phyloP scores from a whole-genome alignment of 2,113 vertebrate genomes.

The Hippocampus abdominalis region DNA sequence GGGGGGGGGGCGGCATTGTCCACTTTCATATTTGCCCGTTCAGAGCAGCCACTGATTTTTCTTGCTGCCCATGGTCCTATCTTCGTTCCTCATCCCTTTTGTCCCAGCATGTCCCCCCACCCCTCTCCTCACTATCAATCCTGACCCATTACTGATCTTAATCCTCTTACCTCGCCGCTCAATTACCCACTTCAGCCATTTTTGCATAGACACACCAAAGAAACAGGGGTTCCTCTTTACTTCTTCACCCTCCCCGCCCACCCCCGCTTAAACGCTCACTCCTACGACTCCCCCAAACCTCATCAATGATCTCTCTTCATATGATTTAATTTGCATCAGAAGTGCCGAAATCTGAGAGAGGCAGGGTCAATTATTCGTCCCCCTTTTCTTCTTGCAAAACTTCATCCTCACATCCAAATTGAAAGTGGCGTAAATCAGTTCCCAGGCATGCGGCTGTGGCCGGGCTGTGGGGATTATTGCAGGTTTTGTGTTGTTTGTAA shows the following conservation, averaged over 20 bases:
- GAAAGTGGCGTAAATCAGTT: constrained; percentile 51
- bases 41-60: constrained; percentile 38
- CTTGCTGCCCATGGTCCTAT: constrained; percentile 23
- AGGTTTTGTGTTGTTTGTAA: constrained; percentile 68
- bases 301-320: background rate
- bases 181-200: constrained; percentile 65
- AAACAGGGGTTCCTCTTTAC: constrained; percentile 36
- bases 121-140: constrained; percentile 58
- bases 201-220: constrained; percentile 58
- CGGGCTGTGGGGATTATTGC: constrained; percentile 53
- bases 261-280: constrained; percentile 28
- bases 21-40: constrained; percentile 38
- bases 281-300: constrained; percentile 22
- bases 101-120: constrained; percentile 52
- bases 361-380: constrained; percentile 33
- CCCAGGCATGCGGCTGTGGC: constrained; percentile 58
- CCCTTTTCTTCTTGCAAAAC: constrained; percentile 32
- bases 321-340: constrained; percentile 51
- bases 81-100: constrained; percentile 46
- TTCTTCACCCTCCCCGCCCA: constrained; percentile 19
- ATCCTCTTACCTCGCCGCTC: constrained; percentile 69
- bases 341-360: constrained; percentile 35
- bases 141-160: constrained; percentile 65
- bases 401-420: constrained; percentile 44
- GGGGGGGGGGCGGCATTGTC: constrained; percentile 7